Conservation (phyloP, 2,797 vertebrate genomes). For the Sebastes vulpes region DNA sequence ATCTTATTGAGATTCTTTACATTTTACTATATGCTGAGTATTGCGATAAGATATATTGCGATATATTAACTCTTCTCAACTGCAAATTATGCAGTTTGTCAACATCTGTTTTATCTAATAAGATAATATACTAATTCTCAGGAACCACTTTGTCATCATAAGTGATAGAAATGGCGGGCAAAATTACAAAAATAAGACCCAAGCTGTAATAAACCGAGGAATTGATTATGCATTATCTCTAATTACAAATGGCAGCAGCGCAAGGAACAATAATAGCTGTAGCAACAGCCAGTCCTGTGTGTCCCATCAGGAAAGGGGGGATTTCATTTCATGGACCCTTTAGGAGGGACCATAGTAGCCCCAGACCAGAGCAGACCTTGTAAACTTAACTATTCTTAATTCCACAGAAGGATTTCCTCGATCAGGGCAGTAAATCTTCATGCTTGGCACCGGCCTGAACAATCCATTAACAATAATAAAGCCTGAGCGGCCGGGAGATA, state of each 20-base stretch:
- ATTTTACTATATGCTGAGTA: too few species aligned
- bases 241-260: neutral
- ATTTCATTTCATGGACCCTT: slow-evolving; percentile 35
- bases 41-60: too few species aligned
- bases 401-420: slow-evolving; percentile 65
- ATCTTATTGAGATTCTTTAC: too few species aligned
- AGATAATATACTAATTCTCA: too few species aligned
- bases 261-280: neutral
- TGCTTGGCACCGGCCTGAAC: slow-evolving; percentile 69
- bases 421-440: slow-evolving; percentile 66
- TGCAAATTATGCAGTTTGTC: too few species aligned
- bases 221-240: neutral
- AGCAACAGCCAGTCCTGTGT: neutral
- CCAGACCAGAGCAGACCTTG: slow-evolving; percentile 45
- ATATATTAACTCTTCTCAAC: too few species aligned
- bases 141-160: neutral
- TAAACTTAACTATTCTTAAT: slow-evolving; percentile 70
- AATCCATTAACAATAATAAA: slow-evolving; percentile 83
- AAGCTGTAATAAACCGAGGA: neutral
- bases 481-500: slow-evolving; percentile 60
- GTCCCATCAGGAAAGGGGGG: neutral
- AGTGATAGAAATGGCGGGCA: neutral
- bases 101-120: too few species aligned
- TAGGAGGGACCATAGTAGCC: slow-evolving; percentile 9
- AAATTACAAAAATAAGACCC: neutral